Conservation (phyloP, 2,113 vertebrate genomes). For the Carlito syrichta region DNA sequence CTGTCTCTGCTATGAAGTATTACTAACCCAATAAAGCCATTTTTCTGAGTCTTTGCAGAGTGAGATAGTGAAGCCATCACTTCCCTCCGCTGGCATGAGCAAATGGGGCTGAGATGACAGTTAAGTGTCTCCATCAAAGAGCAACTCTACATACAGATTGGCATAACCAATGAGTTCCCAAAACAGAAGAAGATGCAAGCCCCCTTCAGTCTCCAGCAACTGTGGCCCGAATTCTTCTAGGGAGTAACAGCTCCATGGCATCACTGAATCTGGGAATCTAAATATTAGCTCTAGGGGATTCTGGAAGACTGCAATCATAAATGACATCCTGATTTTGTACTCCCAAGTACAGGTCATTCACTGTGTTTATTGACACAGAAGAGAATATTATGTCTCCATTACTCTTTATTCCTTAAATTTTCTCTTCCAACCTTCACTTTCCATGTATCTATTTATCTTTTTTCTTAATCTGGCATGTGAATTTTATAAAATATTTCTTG, state of each 20-base stretch:
- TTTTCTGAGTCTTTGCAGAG: background rate
- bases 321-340: background rate
- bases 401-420: background rate
- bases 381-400: background rate
- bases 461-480: background rate
- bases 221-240: background rate
- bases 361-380: background rate
- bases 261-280: background rate
- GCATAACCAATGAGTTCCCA: background rate
- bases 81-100: background rate
- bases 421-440: background rate
- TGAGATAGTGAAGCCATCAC: background rate
- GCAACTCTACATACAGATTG: background rate
- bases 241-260: background rate
- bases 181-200: background rate
- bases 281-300: slow-evolving; percentile 17
- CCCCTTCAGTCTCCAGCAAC: background rate
- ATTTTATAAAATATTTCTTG: background rate
- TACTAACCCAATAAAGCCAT: background rate
- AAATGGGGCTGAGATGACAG: background rate
- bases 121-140: background rate
- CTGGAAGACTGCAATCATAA: background rate
- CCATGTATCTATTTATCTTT: background rate
- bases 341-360: background rate
- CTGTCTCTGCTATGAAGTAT: background rate